Conservation (phyloP, 2,797 vertebrate species). For the Sebastes iracundus region DNA sequence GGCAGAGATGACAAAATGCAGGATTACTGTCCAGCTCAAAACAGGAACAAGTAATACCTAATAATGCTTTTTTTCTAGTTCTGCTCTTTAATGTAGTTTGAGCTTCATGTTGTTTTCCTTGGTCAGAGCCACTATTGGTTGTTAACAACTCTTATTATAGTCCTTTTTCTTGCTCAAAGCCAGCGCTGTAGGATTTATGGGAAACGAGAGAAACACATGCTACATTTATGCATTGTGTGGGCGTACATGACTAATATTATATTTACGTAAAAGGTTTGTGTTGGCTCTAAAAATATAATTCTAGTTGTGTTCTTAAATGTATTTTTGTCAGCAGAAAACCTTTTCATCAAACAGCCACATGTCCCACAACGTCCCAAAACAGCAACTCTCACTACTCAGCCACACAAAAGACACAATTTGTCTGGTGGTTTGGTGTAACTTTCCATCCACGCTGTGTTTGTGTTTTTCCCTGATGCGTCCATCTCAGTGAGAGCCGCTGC, state of each 20-base stretch:
- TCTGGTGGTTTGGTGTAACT: slow-evolving; percentile 13
- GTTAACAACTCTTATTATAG: neutral
- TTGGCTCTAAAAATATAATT: neutral
- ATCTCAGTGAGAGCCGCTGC: slow-evolving; percentile 7
- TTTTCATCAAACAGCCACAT: slow-evolving; percentile 16
- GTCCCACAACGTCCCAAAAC: slow-evolving; percentile 1
- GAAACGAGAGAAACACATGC: neutral
- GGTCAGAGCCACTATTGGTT: neutral
- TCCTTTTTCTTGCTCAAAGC: neutral
- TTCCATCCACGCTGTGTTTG: neutral
- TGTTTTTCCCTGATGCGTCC: neutral
- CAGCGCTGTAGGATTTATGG: neutral
- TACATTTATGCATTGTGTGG: neutral
- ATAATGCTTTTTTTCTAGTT: neutral
- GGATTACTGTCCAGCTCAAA: neutral
- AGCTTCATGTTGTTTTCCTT: neutral
- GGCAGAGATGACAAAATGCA: neutral
- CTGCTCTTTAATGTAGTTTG: neutral
- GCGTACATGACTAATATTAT: neutral
- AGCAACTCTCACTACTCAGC: neutral
- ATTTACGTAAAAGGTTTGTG: neutral
- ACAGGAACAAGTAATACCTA: neutral
- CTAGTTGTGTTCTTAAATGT: neutral
- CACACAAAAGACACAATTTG: neutral
- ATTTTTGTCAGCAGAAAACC: slow-evolving; percentile 1